phyloP scores from a whole-genome alignment of 1,140 invertebrate species.

The Drosophila bipectinata region DNA sequence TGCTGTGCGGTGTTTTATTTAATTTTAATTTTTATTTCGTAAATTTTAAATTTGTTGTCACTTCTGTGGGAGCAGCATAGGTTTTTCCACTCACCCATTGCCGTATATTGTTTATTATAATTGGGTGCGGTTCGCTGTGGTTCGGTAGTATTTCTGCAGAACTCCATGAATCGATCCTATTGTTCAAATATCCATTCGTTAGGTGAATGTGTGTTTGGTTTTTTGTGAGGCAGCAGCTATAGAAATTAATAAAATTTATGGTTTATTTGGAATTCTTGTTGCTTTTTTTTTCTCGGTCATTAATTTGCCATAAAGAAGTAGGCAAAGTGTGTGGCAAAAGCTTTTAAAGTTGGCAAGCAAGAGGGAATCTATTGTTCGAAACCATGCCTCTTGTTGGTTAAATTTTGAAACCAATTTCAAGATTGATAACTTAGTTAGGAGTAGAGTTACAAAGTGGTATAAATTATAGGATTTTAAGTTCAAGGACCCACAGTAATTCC shows the following conservation, averaged over 20 bases:
- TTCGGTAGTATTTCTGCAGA: conserved; percentile 70
- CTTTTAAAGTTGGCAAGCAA: conserved; percentile 26
- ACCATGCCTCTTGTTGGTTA: not conserved
- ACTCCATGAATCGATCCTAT: conserved; percentile 67
- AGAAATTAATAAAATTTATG: conserved; percentile 80
- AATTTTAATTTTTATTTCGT: conserved; percentile 83
- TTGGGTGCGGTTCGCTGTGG: conserved; percentile 63
- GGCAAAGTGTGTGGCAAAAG: conserved; percentile 65
- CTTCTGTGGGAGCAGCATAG: conserved; percentile 74
- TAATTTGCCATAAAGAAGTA: conserved; percentile 74
- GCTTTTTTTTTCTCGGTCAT: conserved; percentile 56
- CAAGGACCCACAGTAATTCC: not conserved
- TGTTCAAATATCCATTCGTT: conserved; percentile 37
- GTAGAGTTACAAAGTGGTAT: not conserved
- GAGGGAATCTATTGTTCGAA: conserved; percentile 6
- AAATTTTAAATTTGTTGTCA: conserved; percentile 81
- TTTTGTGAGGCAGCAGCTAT: conserved; percentile 56
- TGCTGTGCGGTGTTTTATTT: conserved; percentile 67
- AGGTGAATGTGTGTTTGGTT: not conserved
- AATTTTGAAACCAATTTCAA: conserved; percentile 15
- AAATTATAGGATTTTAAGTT: not conserved
- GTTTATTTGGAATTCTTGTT: conserved; percentile 72
- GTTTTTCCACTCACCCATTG: conserved; percentile 56
- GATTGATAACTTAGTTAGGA: conserved; percentile 14
- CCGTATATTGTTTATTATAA: conserved; percentile 59